Base-by-base conservation (phyloP, 2,113 vertebrate species). In the Lophura nycthemera region DNA sequence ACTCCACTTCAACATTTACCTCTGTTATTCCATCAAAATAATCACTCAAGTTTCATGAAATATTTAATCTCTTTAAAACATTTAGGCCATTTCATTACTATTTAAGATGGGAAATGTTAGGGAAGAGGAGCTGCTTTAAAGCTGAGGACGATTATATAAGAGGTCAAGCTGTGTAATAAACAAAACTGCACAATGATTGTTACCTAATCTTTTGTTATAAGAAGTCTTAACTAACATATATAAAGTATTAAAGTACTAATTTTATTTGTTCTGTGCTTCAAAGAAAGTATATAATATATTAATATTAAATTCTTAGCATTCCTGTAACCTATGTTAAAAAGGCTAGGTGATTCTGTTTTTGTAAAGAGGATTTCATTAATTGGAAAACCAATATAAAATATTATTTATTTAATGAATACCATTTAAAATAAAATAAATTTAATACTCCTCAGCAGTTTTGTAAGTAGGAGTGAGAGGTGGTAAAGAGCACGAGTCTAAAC, bases 51-150 rank as follows among this genome's bases (percentile, higher is more conserved):
- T 70, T 83, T 66, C 87, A 91, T 86, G 50, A 95, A 95, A 95
- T 89, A 92, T 95, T 96, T 95, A 82, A 74, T 70, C 29, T 20
- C 10, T 60, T 96, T 90, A n/a, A 94, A 96, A 94, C 1, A 11
- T 66, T 83, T 72, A 91, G 8, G 50, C 10, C 36, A 21, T 52
- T 89, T 76, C 48, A 78, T 48, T 91, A 76, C 63, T 96, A 84
- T 38, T 86, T 76, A 86, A 86, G 29, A 84, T 36, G 18, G 22
- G 48, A 85, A 89, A 92, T 21, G 32, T 84, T 52, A 22, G 45
- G 63, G 75, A 81, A 83, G 38, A 83, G 21, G 27, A 67, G 32
- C 36, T 81, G 64, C 13, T 88, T 89, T 83, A 73, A 80, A 70
- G 22, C 15, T 52, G 20, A 91, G 27, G 15, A 94, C 69, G 29